These are phyloP conservation scores for Rhagologus leucostigma DNA, from an alignment of 2,113 vertebrate species.

Conservation along the genomic window DNA sequence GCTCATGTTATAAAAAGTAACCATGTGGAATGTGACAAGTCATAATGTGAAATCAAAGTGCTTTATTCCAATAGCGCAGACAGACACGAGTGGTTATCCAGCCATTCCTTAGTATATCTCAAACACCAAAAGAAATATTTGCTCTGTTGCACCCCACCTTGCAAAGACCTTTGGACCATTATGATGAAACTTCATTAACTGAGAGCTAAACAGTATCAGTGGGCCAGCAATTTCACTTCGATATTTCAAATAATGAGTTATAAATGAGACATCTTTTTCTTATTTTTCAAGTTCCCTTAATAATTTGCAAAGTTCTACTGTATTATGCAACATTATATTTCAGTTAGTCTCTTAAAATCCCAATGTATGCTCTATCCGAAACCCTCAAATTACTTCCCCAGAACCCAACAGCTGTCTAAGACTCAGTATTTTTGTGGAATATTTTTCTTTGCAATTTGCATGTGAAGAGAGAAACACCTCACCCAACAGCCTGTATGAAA, in stretches of 20 bases:
- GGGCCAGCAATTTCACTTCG: neutral
- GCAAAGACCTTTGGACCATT: neutral
- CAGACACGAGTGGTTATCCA: neutral
- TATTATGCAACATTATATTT: neutral
- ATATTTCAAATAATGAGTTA: neutral
- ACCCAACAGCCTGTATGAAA: neutral
- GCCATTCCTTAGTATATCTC: neutral
- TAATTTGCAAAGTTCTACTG: neutral
- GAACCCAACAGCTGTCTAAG: neutral
- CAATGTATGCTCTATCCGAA: neutral
- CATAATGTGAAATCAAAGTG: slow-evolving; percentile 48
- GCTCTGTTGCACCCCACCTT: neutral
- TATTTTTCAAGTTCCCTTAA: neutral
- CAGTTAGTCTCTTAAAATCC: neutral
- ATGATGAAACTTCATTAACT: neutral
- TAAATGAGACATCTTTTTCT: neutral
- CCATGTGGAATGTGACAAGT: slow-evolving; percentile 49
- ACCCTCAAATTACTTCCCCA: neutral
- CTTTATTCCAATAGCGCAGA: slow-evolving; percentile 9
- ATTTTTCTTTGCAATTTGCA: neutral
- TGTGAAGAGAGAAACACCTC: neutral
- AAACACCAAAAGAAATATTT: neutral
- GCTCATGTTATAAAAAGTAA: slow-evolving; percentile 46
- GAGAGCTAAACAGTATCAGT: neutral
- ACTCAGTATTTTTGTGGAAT: neutral